These are phyloP conservation scores for Eristalis arbustorum DNA, from an alignment of 2,888 invertebrate genomes.

Conservation along the genomic window DNA sequence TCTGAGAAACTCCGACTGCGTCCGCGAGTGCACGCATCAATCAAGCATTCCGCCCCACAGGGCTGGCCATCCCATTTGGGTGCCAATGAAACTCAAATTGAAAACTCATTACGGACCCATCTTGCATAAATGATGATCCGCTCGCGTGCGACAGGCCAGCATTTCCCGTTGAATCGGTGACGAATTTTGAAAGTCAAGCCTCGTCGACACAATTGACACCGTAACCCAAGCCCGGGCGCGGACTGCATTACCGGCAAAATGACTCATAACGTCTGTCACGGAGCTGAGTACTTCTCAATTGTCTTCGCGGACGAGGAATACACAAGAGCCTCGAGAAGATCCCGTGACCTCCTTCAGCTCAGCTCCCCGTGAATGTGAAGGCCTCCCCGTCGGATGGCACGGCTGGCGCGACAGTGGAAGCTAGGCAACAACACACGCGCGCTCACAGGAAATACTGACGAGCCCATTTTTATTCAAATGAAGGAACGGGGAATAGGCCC, in stretches of 20 bases:
- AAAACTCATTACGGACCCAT: background rate
- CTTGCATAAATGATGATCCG: background rate
- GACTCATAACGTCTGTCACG: slow-evolving; percentile 54
- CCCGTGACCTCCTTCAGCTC: background rate
- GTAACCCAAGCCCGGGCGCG: slow-evolving; percentile 22
- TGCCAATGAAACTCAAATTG: background rate
- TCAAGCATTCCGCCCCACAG: background rate
- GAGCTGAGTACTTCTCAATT: slow-evolving; percentile 25
- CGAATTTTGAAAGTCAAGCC: slow-evolving; percentile 48
- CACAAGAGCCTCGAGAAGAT: background rate
- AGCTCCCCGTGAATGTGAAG: background rate
- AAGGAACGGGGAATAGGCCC: slow-evolving; percentile 48
- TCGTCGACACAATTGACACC: slow-evolving; percentile 36
- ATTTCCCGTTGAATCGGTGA: background rate
- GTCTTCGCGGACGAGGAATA: slow-evolving; percentile 12
- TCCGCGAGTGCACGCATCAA: background rate
- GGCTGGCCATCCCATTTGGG: background rate
- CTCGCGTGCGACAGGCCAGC: background rate
- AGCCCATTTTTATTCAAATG: slow-evolving; percentile 68
- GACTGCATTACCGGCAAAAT: slow-evolving; percentile 38
- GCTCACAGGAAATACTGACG: slow-evolving; percentile 62
- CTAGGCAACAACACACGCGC: background rate
- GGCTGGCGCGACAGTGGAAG: slow-evolving; percentile 8
- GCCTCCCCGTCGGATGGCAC: background rate
- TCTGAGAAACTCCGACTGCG: too few relatives aligned